Percentiles rank a stretch among this genome's conserved stretches.
These are phyloP conservation scores for Periophthalmus modestus DNA, from an alignment of 2,113 vertebrate genomes.

Conservation along the genomic window DNA sequence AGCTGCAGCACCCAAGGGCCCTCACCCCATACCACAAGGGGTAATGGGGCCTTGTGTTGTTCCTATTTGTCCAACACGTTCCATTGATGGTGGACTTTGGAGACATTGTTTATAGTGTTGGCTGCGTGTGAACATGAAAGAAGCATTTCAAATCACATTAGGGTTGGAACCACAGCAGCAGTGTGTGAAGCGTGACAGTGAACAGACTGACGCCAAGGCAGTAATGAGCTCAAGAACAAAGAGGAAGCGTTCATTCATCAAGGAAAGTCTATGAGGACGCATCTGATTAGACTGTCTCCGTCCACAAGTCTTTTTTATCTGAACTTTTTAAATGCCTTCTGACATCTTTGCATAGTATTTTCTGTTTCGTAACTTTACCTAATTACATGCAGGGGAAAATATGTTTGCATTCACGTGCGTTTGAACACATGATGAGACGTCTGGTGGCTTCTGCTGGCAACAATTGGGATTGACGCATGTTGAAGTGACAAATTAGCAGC, in stretches of 20 bases:
- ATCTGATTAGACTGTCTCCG: not conserved
- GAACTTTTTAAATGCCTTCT: not conserved
- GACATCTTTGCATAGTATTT: not conserved
- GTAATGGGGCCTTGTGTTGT: constrained; percentile 37
- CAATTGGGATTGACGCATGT: too few species aligned
- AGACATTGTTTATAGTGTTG: constrained; percentile 1
- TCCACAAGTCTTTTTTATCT: not conserved
- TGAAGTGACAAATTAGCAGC: too few species aligned
- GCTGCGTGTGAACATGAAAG: not conserved
- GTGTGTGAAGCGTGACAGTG: constrained; percentile 27
- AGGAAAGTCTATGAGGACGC: not conserved
- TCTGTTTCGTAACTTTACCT: not conserved
- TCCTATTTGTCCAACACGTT: constrained; percentile 21
- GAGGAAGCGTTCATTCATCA: constrained; percentile 4
- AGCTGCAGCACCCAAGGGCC: constrained; percentile 17
- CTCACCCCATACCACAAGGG: constrained; percentile 34
- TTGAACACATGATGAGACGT: too few species aligned
- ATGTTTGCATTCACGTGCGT: too few species aligned
- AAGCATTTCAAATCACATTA: constrained; percentile 23
- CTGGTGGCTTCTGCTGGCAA: too few species aligned
- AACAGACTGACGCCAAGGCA: constrained; percentile 30
- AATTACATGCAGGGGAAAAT: not conserved
- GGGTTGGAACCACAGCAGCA: constrained; percentile 12
- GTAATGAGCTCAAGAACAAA: constrained; percentile 31
- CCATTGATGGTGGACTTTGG: not conserved